These are phyloP conservation scores for Ailurus styani DNA, from an alignment of 2,113 vertebrate genomes.

Conservation along the genomic window DNA sequence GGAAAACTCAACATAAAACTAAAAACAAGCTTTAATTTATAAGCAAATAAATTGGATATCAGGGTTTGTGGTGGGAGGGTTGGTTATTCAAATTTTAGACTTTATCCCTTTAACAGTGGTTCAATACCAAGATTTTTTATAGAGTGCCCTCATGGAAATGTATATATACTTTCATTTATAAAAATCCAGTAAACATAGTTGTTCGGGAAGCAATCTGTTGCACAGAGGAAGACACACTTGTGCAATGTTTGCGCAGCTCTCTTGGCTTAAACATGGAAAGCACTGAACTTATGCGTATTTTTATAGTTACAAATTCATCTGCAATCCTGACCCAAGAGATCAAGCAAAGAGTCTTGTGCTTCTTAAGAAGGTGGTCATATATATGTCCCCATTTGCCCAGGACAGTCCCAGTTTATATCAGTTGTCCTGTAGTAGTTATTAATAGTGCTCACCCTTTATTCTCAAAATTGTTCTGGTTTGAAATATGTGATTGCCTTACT, in stretches of 20 bases:
- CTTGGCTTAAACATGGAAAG: not conserved
- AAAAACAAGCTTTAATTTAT: not conserved
- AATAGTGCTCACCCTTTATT: not conserved
- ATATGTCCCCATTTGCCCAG: not conserved
- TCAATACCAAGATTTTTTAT: not conserved
- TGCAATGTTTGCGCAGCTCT: not conserved
- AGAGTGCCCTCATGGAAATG: not conserved
- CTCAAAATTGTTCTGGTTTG: not conserved
- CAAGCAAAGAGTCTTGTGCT: not conserved
- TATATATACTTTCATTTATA: not conserved
- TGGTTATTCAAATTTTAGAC: slow-evolving; percentile 26
- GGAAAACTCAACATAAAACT: not conserved
- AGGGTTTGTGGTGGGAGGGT: not conserved
- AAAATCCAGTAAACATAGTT: not conserved
- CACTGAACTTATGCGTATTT: not conserved
- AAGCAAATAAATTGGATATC: not conserved
- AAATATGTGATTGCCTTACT: not conserved
- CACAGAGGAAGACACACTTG: not conserved
- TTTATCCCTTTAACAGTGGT: not conserved
- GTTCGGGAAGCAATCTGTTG: not conserved
- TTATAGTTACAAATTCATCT: not conserved
- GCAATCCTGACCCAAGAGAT: not conserved
- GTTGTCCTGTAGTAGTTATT: not conserved
- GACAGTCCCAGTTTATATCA: not conserved
- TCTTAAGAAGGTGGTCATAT: not conserved